Conservation (phyloP, 2,113 vertebrate species). For the Labeo catla region DNA sequence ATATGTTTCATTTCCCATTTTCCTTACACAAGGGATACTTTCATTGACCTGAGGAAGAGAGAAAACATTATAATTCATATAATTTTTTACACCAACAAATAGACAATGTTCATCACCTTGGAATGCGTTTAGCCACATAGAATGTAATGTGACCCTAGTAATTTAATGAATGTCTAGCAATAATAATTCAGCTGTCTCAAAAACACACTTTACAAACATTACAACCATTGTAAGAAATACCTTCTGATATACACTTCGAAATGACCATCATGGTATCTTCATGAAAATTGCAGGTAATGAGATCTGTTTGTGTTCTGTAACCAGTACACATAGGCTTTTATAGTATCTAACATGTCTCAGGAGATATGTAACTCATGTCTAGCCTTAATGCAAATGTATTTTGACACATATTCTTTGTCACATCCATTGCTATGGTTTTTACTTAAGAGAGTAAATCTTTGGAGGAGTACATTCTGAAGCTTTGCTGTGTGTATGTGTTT, state of each 20-base stretch:
- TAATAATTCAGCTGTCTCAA: background rate
- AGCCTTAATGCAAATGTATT: too few species aligned
- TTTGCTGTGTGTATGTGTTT: too few species aligned
- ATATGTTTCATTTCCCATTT: slow-evolving; percentile 22
- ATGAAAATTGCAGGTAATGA: background rate
- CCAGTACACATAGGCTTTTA: background rate
- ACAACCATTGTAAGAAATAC: background rate
- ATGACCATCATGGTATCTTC: background rate
- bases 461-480: too few species aligned
- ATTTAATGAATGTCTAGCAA: background rate
- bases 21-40: background rate
- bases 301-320: background rate
- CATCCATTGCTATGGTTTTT: too few species aligned
- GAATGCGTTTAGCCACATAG: background rate
- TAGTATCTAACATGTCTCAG: background rate
- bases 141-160: background rate
- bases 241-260: background rate
- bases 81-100: slow-evolving; percentile 29
- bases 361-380: background rate
- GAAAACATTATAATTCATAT: background rate
- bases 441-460: too few species aligned
- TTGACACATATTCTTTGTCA: too few species aligned
- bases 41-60: background rate
- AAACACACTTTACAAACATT: background rate
- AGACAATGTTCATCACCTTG: background rate